Evolutionary conservation across 1,140 invertebrate genomes (phyloP).

Genomic region (Scaptomyza hsui): DNA sequence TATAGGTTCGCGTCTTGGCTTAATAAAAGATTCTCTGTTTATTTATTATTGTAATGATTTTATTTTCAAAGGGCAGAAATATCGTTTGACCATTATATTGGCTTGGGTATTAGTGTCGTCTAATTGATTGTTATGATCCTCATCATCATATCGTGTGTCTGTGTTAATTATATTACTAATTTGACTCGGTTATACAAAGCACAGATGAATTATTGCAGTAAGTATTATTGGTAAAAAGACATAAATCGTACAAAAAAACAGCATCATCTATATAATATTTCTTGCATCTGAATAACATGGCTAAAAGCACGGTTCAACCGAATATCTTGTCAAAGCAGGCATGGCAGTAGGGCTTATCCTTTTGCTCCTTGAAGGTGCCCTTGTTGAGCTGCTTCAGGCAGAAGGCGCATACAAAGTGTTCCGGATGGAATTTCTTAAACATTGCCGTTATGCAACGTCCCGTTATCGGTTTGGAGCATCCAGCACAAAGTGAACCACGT

Average conservation of each 20-base stretch:
- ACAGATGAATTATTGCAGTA: slow-evolving; percentile 66
- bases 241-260: slow-evolving; percentile 70
- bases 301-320: slow-evolving; percentile 86
- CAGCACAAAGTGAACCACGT: slow-evolving; percentile 97
- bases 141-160: slow-evolving; percentile 42
- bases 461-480: slow-evolving; percentile 98
- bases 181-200: slow-evolving; percentile 81
- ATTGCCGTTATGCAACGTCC: slow-evolving; percentile 99
- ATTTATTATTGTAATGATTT: slow-evolving; percentile 57
- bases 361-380: slow-evolving; percentile 98
- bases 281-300: slow-evolving; percentile 9
- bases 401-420: slow-evolving; percentile 98
- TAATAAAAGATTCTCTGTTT: slow-evolving; percentile 3
- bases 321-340: slow-evolving; percentile 98
- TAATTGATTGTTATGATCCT: slow-evolving; percentile 58
- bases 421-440: slow-evolving; percentile 99
- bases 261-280: slow-evolving; percentile 23
- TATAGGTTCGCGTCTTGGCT: slow-evolving; percentile 46
- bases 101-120: slow-evolving; percentile 70
- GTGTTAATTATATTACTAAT: slow-evolving; percentile 77
- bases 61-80: slow-evolving; percentile 67
- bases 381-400: slow-evolving; percentile 99
- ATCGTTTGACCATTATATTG: slow-evolving; percentile 65
- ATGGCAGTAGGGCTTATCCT: slow-evolving; percentile 99
- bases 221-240: slow-evolving; percentile 48